Conservation (phyloP, 1,140 invertebrate species). For the Arctopsyche grandis region DNA sequence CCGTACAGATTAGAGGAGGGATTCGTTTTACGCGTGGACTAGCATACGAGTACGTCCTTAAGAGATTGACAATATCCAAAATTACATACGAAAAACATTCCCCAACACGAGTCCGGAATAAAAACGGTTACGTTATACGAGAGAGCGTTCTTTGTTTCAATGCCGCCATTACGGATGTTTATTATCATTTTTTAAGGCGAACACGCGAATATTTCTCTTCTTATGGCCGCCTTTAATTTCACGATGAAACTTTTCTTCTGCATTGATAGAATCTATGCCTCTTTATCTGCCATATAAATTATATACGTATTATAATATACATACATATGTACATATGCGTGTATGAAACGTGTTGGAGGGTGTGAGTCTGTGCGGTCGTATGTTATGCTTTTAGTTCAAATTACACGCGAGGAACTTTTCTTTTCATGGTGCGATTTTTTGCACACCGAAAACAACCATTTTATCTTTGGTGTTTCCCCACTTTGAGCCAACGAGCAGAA, state of each 20-base stretch:
- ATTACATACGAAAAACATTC: conserved; percentile 53
- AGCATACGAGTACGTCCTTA: conserved; percentile 53
- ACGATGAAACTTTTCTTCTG: conserved; percentile 32
- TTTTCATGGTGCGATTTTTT: conserved; percentile 19
- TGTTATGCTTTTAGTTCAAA: conserved; percentile 28
- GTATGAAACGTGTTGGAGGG: neutral
- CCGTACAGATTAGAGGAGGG: conserved; percentile 47
- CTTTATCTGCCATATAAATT: conserved; percentile 1
- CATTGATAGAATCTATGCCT: conserved; percentile 29
- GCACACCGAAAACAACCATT: conserved; percentile 9
- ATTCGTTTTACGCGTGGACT: conserved; percentile 54
- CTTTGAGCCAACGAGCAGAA: conserved; percentile 18
- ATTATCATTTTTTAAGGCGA: conserved; percentile 54
- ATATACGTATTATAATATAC: neutral
- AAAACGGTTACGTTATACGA: conserved; percentile 30
- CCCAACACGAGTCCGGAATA: conserved; percentile 31
- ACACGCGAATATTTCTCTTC: conserved; percentile 53
- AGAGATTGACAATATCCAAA: conserved; percentile 55
- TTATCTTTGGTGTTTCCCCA: conserved; percentile 14
- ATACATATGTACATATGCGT: neutral
- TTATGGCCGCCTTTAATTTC: conserved; percentile 48
- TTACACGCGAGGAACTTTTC: conserved; percentile 23
- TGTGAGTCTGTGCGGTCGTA: neutral
- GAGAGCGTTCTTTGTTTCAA: conserved; percentile 48
- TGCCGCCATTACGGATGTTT: conserved; percentile 52